A percentile compares a stretch with the other conserved stretches of the same genome.
These are phyloP conservation scores for Metridium senile DNA, from an alignment of 92 coral and sea anemone genomes.

Conservation along the genomic window DNA sequence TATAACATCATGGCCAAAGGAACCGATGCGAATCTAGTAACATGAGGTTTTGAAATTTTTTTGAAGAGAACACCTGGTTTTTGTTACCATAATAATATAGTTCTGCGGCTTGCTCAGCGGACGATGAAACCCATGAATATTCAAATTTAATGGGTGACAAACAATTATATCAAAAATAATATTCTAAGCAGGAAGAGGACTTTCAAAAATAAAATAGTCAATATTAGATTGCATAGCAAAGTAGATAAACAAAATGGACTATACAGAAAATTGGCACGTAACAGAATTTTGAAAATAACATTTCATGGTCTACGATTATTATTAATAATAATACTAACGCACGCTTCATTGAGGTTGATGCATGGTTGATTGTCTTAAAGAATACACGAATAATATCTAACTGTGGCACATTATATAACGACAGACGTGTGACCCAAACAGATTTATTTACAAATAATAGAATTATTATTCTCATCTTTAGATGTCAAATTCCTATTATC, in stretches of 20 bases:
- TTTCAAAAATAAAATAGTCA: neutral
- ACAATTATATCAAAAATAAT: neutral
- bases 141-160: neutral
- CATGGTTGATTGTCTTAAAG: constrained; percentile 18
- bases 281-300: neutral
- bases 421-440: constrained; percentile 2
- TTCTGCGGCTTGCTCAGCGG: neutral
- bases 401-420: constrained; percentile 10
- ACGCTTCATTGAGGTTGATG: constrained; percentile 14
- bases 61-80: constrained; percentile 22
- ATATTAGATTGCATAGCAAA: neutral
- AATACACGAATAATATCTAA: neutral
- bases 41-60: constrained; percentile 10
- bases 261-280: neutral
- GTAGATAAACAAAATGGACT: neutral
- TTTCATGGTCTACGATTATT: neutral
- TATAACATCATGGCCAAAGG: neutral
- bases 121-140: constrained; percentile 9
- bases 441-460: neutral
- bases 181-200: neutral
- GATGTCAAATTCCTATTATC: neutral
- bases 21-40: constrained; percentile 2
- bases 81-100: neutral
- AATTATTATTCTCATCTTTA: neutral
- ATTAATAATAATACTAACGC: constrained; percentile 10